A percentile compares a stretch with the other conserved stretches of the same genome.
Conservation (phyloP, 2,888 invertebrate species). For the Endotricha flammealis region DNA sequence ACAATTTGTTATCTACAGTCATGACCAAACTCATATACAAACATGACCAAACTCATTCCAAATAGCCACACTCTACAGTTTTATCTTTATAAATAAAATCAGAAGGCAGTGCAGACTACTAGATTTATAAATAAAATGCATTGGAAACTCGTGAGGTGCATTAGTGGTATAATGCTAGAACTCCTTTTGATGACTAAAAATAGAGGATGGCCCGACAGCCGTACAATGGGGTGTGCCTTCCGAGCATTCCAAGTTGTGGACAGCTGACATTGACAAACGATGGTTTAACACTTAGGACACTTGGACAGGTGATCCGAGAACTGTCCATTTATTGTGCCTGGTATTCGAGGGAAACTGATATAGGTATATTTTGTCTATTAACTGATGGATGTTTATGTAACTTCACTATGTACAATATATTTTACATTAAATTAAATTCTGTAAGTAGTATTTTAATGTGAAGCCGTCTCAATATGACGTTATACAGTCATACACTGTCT, state of each 20-base stretch:
- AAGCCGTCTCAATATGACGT: too few species aligned
- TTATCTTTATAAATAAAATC: too few species aligned
- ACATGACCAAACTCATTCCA: too few species aligned
- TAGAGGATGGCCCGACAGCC: slow-evolving; percentile 40
- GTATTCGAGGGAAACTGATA: slow-evolving; percentile 25
- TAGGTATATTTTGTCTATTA: not conserved
- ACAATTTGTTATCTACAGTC: too few species aligned
- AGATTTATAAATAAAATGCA: not conserved
- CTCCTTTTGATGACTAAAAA: slow-evolving; percentile 41
- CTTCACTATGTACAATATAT: too few species aligned
- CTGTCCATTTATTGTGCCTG: slow-evolving; percentile 53
- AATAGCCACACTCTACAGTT: too few species aligned
- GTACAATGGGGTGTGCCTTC: slow-evolving; percentile 46
- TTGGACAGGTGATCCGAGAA: slow-evolving; percentile 65
- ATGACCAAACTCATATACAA: too few species aligned
- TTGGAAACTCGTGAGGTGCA: not conserved
- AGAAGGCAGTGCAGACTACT: too few species aligned
- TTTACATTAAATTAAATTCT: too few species aligned
- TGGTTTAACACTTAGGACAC: slow-evolving; percentile 46
- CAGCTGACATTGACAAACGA: slow-evolving; percentile 60
- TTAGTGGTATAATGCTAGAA: slow-evolving; percentile 22
- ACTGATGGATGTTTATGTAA: too few species aligned
- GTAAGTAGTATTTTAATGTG: too few species aligned
- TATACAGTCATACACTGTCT: too few species aligned
- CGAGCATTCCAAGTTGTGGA: slow-evolving; percentile 38